phyloP scores from a whole-genome alignment of 2,888 invertebrate genomes.

The Fabriciana adippe region DNA sequence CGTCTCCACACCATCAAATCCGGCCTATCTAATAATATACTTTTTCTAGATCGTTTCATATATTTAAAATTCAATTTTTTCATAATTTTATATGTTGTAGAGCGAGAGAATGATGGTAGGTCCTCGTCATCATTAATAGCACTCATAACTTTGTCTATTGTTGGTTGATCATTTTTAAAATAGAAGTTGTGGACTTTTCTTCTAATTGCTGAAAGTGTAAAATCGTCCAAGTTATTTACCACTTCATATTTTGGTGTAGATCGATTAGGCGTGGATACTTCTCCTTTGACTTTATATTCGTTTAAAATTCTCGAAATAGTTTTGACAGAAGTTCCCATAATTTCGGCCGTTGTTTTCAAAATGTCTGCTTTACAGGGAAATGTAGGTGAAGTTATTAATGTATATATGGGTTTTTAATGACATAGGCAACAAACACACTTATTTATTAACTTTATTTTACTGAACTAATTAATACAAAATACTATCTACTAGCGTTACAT shows the following conservation, averaged over 20 bases:
- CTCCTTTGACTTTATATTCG: not conserved
- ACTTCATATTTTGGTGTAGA: not conserved
- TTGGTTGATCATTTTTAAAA: constrained; percentile 9
- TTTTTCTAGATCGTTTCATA: constrained; percentile 9
- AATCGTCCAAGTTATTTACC: constrained; percentile 19
- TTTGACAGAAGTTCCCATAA: not conserved
- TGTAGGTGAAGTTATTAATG: no score
- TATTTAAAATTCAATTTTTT: constrained; percentile 19
- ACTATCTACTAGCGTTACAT: no score
- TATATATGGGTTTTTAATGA: no score
- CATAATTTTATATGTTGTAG: constrained; percentile 10
- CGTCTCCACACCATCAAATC: constrained; percentile 33
- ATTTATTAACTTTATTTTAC: no score
- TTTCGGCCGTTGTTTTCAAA: not conserved
- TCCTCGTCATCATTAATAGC: constrained; percentile 7
- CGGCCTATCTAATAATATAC: constrained; percentile 27
- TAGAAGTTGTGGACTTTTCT: constrained; percentile 18
- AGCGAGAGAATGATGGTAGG: constrained; percentile 8
- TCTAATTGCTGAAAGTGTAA: constrained; percentile 8
- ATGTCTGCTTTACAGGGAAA: not conserved
- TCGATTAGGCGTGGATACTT: not conserved
- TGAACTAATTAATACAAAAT: no score
- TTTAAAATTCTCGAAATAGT: not conserved
- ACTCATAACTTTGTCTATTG: constrained; percentile 7
- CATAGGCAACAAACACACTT: no score